Base-by-base conservation (phyloP, 2,797 vertebrate genomes). In the Manis pentadactyla region DNA sequence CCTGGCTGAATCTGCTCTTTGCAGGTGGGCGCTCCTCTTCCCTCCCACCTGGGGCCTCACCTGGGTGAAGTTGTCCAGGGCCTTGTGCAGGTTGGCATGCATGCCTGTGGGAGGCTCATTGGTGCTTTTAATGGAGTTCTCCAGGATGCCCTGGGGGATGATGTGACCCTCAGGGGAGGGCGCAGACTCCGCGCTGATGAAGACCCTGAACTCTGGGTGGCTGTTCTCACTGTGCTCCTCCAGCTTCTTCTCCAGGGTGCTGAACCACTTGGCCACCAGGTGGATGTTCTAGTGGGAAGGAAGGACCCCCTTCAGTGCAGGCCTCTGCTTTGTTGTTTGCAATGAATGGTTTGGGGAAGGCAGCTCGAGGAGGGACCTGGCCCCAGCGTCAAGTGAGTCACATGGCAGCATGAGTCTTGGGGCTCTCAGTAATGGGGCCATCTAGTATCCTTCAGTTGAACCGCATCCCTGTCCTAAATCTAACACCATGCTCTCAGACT, bases 21-120 rank as follows among this genome's bases (percentile, higher is more conserved):
- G 25, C 1, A 6, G 83, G 7, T 4, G 2, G 9, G 0, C 3
- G 1, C 9, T 11, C 11, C 3, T 23, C 64, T 25, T 23, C 29
- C 42, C 53, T 21, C 21, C 57, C 23, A 15, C 59, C 18, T 12
- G 4, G 68, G 61, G 4, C 14, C 87, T 61, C 98, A 99, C 99
- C 99, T 99, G 99, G 97, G 96, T 99, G 98, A 99, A 99, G 98
- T 99, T 99, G 98, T 99, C 99, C 46, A 99, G 98, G 61, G 99
- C 99, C 97, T 99, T 99, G 99, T 99, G 99, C 94, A 99, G 99
- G 98, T 99, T 99, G 87, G 99, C 99, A 0, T 99, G 99, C 99
- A 99, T 99, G 86, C 99, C 99, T 0, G 99, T 98, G 0, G 99
- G 99, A 0, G 99, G 99, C 75, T 99, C 99, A 0, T 98, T 99